Percentiles rank a stretch among this genome's conserved stretches.
Conservation (phyloP, 2,797 vertebrate species). For the Hydrophis major region DNA sequence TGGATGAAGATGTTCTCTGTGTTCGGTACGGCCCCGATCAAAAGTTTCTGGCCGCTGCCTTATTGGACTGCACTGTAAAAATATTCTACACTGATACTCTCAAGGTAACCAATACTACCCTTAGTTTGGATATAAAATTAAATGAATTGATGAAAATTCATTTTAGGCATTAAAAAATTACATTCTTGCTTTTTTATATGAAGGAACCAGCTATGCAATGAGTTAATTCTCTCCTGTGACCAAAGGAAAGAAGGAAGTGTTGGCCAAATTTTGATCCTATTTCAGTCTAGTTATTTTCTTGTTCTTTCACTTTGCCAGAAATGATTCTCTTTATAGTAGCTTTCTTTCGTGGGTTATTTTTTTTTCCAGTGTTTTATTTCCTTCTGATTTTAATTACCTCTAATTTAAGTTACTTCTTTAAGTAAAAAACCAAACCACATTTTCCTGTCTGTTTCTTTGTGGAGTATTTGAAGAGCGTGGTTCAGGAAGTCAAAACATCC, state of each 20-base stretch:
- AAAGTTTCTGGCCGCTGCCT: conserved; percentile 85
- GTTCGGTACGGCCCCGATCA: conserved; percentile 88
- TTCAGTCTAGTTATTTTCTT: background rate
- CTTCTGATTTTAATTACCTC: background rate
- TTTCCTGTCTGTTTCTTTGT: background rate
- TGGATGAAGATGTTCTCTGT: conserved; percentile 93
- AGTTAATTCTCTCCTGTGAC: background rate
- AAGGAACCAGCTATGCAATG: background rate
- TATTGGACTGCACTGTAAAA: conserved; percentile 95
- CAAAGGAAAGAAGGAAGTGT: background rate
- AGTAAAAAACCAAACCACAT: background rate
- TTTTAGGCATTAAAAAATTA: background rate
- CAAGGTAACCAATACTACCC: conserved; percentile 73
- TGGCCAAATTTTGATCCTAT: background rate
- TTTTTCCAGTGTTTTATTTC: background rate
- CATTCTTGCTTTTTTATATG: background rate
- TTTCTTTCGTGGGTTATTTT: background rate
- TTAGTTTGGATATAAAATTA: background rate
- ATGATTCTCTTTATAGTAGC: background rate
- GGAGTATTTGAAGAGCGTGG: background rate
- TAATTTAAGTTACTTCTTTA: background rate
- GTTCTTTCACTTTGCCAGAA: background rate
- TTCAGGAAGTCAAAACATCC: background rate
- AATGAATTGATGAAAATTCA: background rate
- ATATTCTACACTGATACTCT: conserved; percentile 91